These are phyloP conservation scores for Tortrix viridana DNA, from an alignment of 2,888 invertebrate genomes.

Conservation along the genomic window DNA sequence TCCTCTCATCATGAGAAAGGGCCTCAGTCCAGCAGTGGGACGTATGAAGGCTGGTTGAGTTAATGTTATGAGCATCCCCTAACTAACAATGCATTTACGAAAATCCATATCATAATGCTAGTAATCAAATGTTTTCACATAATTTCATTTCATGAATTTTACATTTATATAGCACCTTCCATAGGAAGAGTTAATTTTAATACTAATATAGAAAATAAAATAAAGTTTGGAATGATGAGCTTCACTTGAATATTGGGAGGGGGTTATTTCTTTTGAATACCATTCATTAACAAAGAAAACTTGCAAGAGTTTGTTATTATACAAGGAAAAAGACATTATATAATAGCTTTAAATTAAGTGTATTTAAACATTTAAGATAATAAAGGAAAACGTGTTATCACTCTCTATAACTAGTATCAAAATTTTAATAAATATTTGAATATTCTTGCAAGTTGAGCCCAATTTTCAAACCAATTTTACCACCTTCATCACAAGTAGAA, in stretches of 20 bases:
- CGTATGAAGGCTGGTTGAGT: no score
- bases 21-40: no score
- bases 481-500: not conserved
- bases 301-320: no score
- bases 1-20: no score
- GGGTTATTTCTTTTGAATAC: no score
- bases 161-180: conserved; percentile 61
- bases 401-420: no score
- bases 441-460: conserved; percentile 8
- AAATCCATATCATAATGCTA: conserved; percentile 13
- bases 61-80: not conserved
- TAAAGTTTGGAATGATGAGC: conserved; percentile 14
- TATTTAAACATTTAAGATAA: no score
- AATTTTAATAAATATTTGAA: not conserved
- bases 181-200: conserved; percentile 52
- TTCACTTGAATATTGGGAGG: not conserved
- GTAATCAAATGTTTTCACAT: conserved; percentile 27
- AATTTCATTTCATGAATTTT: conserved; percentile 40
- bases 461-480: no score
- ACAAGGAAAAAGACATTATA: no score
- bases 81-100: conserved; percentile 17
- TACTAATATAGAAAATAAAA: conserved; percentile 23
- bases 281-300: no score
- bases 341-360: no score
- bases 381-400: no score